These are phyloP conservation scores for Trichomalopsis sarcophagae DNA, from an alignment of 1,140 invertebrate species.

Conservation along the genomic window DNA sequence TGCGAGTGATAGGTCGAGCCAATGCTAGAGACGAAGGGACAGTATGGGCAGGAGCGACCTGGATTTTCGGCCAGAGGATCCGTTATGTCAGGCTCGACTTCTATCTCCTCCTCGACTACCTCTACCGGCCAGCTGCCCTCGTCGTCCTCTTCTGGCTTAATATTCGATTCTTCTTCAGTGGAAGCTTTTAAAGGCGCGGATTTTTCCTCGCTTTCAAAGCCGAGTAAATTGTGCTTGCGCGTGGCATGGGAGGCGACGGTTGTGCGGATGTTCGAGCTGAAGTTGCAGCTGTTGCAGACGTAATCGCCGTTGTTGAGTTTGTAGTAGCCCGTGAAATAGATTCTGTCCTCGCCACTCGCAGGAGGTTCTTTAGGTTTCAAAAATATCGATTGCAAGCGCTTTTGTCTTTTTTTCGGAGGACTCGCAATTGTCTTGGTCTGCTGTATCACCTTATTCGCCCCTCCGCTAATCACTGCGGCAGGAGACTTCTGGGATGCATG, in stretches of 20 bases:
- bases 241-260: neutral
- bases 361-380: neutral
- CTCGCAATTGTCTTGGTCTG: no score
- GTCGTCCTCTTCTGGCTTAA: constrained; percentile 41
- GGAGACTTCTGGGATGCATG: constrained; percentile 46
- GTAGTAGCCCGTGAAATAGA: constrained; percentile 6
- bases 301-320: neutral
- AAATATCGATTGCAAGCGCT: constrained; percentile 49
- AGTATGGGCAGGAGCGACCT: constrained; percentile 4
- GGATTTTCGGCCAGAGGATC: neutral
- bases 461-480: neutral
- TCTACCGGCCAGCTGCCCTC: constrained; percentile 34
- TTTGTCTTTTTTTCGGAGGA: constrained; percentile 43
- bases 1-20: constrained; percentile 43
- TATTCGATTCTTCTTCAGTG: neutral
- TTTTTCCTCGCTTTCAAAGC: neutral
- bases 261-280: neutral
- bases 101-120: neutral
- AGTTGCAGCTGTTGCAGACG: constrained; percentile 35
- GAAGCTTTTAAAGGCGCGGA: neutral
- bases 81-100: neutral
- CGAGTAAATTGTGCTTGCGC: neutral
- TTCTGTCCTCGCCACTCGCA: neutral
- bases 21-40: neutral
- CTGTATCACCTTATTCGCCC: neutral